Conservation (phyloP, 2,113 vertebrate species). For the Pardalotus punctatus region DNA sequence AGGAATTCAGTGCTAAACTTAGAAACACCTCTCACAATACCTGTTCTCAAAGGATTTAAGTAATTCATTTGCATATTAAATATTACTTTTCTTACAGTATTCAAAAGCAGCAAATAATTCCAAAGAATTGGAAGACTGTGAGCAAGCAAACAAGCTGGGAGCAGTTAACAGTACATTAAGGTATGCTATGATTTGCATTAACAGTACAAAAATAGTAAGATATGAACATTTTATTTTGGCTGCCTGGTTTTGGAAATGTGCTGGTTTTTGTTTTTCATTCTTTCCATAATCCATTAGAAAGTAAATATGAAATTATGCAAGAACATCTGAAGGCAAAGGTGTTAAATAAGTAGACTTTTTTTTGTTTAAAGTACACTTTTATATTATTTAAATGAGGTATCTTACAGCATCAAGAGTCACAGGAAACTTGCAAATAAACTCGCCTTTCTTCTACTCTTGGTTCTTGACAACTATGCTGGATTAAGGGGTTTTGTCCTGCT, state of each 20-base stretch:
- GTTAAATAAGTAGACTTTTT: background rate
- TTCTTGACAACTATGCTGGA: background rate
- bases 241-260: background rate
- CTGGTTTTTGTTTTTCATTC: background rate
- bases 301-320: background rate
- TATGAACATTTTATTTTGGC: background rate
- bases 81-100: slow-evolving; percentile 77
- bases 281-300: background rate
- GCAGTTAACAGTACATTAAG: slow-evolving; percentile 95
- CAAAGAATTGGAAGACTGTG: slow-evolving; percentile 84
- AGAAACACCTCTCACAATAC: background rate
- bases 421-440: background rate
- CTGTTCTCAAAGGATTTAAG: background rate
- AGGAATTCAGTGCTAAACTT: background rate
- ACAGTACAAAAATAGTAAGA: background rate
- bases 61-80: background rate
- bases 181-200: slow-evolving; percentile 69
- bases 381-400: background rate
- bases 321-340: background rate
- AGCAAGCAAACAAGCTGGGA: slow-evolving; percentile 90
- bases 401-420: background rate
- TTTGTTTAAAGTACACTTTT: background rate
- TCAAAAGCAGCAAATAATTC: slow-evolving; percentile 76
- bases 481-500: background rate
- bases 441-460: background rate